Conservation (phyloP, 1,140 invertebrate species). For the Capitella teleta region DNA sequence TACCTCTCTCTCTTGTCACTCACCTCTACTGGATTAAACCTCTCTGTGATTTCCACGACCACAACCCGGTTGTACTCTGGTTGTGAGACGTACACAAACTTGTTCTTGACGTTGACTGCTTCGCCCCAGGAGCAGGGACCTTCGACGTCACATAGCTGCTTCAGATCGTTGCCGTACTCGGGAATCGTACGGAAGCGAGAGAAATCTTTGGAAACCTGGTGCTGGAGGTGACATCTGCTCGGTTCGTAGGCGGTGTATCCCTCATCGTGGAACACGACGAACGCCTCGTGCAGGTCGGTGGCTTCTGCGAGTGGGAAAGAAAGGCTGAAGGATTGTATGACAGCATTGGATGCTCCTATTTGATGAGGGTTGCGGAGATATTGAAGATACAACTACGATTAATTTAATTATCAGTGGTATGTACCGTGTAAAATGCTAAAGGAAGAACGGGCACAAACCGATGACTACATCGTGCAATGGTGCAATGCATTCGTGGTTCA, state of each 20-base stretch:
- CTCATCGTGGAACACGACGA: conserved; percentile 66
- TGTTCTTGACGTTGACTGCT: conserved; percentile 60
- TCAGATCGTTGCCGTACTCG: conserved; percentile 19
- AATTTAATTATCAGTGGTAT: too few species aligned
- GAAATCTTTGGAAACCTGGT: conserved; percentile 49
- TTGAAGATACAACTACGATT: too few species aligned
- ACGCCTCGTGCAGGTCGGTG: conserved; percentile 49
- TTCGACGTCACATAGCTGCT: conserved; percentile 22
- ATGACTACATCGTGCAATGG: too few species aligned
- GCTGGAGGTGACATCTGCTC: conserved; percentile 57
- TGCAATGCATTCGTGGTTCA: too few species aligned
- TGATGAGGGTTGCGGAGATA: too few species aligned
- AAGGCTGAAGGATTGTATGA: too few species aligned
- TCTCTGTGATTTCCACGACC: conserved; percentile 44
- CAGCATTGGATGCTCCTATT: too few species aligned
- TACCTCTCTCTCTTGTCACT: background rate
- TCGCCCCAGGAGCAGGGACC: conserved; percentile 50
- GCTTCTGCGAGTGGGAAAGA: conserved; percentile 42
- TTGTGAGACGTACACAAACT: conserved; percentile 65
- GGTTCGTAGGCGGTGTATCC: conserved; percentile 67
- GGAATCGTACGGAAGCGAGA: conserved; percentile 30
- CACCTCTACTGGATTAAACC: conserved; percentile 36
- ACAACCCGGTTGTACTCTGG: conserved; percentile 59
- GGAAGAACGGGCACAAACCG: too few species aligned
- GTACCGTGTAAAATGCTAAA: too few species aligned